Base-by-base conservation (phyloP, 1,140 invertebrate genomes). In the Brachionus manjavacas region DNA sequence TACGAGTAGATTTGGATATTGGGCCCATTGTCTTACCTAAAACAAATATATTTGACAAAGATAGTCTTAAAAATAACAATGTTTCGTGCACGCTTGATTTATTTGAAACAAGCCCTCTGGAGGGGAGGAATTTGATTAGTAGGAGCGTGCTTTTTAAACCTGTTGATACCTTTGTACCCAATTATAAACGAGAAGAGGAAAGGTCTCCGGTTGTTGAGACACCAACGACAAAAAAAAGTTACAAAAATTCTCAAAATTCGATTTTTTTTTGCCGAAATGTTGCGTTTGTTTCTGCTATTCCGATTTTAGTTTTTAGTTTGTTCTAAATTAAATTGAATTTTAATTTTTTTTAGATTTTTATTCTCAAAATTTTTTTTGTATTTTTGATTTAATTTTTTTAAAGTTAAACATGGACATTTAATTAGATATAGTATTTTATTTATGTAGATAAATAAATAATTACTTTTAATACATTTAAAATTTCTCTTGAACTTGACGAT, bases 11-110 rank as follows among this genome's bases (percentile, higher is more conserved):
- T 12, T 49, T 76, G 25, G 41, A 76, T 39, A 76, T 76, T 25
- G 72, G 72, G 31, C 72, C 72, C 11, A 76, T 76, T n/a, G 14
- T 46, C 12, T 23, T 76, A 6, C 72, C 72, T 3, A 76, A 76
- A 49, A 76, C 72, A 12, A 25, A 76, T 25, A 49, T 76, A 12
- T 76, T 14, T 20, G 41, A 52, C 28, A 76, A 76, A 49, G 25
- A 76, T 28, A 23, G 41, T n/a, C 11, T 76, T 28, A 76, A 76
- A 23, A 46, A 76, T 14, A 76, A 52, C 41, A 76, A 76, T 49
- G 25, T 76, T 14, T 49, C 72, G 23, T 76, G 72, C 12, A 49
- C 1, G 2, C 31, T 76, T 49, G 72, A 76, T 76, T 35, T 76
- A 14, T 49, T 49, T 28, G 72, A 76, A 28, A 12, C 16, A 0